Evolutionary conservation across 1,140 invertebrate genomes (phyloP), one percentile per base, ranked within the genome.

Genomic region (Antheraea mylitta): DNA sequence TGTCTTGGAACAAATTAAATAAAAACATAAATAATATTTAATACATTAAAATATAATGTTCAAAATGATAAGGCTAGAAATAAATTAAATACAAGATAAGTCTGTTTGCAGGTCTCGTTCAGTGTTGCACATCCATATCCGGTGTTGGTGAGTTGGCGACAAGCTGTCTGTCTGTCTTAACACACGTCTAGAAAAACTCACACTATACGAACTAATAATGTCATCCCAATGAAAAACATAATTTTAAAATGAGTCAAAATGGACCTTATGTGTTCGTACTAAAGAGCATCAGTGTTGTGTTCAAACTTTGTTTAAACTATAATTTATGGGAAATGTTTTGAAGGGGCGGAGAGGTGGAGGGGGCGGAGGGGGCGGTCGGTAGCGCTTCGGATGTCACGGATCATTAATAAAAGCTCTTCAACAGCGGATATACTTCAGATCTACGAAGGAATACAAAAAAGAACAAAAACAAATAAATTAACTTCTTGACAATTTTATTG

Each of bases 321-420:
- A 85, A 84, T 86, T 88, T 82, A 88, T 84, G 78, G 72, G 73
- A 77, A 78, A 77, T 71, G 66, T 66, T 69, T 73, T 66, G 62
- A 66, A 78, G 69, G 80, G 84, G 45, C 38, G 38, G n/a, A n/a
- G n/a, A n/a, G n/a, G n/a, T n/a, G n/a, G n/a, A n/a, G n/a, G n/a
- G 82, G 22, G 22, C 4, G 1, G 22, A 30, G 22, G 22, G 22
- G 22, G 1, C 81, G 81, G 81, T 76, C 81, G 81, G 82, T 83
- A 87, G 84, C 81, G 78, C 77, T 83, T 83, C 73, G 72, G 79
- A 83, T 89, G 81, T 87, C 84, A 83, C 83, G 82, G 75, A 66
- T 85, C 81, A 86, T 89, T 87, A 86, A 89, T 87, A 80, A 85
- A 30, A 73, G 70, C 78, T 71, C 68, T 70, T 74, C 64, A 19